Conservation (phyloP, 2,888 invertebrate species). For the Scaptomyza polygonia region DNA sequence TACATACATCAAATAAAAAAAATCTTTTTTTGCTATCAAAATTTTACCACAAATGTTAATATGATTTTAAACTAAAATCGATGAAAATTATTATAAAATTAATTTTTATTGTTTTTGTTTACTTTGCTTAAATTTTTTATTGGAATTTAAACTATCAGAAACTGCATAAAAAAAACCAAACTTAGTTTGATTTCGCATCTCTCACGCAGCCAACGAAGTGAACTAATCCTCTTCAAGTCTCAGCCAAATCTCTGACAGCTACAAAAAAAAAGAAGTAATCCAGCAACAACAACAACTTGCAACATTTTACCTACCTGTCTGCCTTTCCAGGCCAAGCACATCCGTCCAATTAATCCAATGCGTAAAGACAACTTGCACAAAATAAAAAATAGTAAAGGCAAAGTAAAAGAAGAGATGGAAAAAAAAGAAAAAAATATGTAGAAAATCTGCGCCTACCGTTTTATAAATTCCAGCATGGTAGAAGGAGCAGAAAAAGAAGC, state of each 20-base stretch:
- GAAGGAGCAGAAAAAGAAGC: neutral
- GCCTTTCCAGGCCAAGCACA: constrained; percentile 41
- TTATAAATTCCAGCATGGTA: constrained; percentile 48
- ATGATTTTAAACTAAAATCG: no score
- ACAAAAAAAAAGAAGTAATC: neutral
- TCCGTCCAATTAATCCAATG: constrained; percentile 70
- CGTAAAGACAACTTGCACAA: constrained; percentile 39
- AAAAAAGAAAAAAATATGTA: constrained; percentile 19
- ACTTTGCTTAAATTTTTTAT: no score
- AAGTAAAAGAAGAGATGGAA: neutral
- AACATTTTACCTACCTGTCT: constrained; percentile 18
- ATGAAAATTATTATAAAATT: no score
- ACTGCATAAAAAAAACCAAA: neutral
- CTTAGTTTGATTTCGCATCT: neutral
- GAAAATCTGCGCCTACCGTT: constrained; percentile 52
- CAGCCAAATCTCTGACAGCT: constrained; percentile 12
- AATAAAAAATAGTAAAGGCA: neutral
- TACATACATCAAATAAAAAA: no score
- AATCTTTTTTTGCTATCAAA: no score
- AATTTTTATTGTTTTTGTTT: no score
- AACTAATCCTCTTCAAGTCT: constrained; percentile 5
- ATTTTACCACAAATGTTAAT: no score
- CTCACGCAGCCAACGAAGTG: neutral
- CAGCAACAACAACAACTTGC: constrained; percentile 1
- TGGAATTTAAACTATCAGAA: no score